Evolutionary conservation across 2,113 vertebrate species (phyloP), one percentile per base, ranked within the genome.

Genomic region (Rhynchomys soricoides): DNA sequence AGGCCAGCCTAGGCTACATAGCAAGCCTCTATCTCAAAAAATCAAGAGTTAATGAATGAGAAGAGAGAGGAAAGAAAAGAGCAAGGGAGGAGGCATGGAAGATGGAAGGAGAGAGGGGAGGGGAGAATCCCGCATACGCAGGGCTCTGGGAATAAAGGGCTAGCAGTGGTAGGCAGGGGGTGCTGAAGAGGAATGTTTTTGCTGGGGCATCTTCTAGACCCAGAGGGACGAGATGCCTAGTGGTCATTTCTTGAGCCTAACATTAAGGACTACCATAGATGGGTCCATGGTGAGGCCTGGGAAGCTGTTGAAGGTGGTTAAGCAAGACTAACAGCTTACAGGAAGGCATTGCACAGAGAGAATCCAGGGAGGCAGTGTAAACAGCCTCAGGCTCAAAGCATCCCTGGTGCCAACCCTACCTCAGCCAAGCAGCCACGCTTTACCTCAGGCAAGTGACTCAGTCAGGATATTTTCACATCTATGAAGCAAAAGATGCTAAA

Each of bases 121-220:
- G 12, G 24, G 52, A 2, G 5, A 91, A 45, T 21, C 29, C 9
- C 34, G 37, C 0, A 64, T n/a, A 48, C 59, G 19, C 4, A 29
- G 37, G 43, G 37, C 10, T 5, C 5, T 70, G 11, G 45, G 31
- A 75, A 55, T 66, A 48, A 70, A 37, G 21, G 10, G 50, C 1
- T 13, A 8, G 21, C 15, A 17, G 0, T 66, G n/a, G 40, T 24
- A 2, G 83, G 1, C 10, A 5, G 7, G 5, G 17, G 66, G 22
- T 10, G 64, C 12, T 92, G 79, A 43, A 16, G 45, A 62, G 37
- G 29, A 79, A 7, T 26, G 24, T 22, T 86, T 86, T 90, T 16
- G 19, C 7, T 29, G 4, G 24, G 71, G 55, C 34, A 66, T 71
- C 68, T n/a, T 86, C 70, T 89, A 89, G 59, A 94, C 71, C 13